Evolutionary conservation across 2,888 invertebrate genomes (phyloP), one percentile per base, ranked within the genome.

Genomic region (Lithosia quadra): DNA sequence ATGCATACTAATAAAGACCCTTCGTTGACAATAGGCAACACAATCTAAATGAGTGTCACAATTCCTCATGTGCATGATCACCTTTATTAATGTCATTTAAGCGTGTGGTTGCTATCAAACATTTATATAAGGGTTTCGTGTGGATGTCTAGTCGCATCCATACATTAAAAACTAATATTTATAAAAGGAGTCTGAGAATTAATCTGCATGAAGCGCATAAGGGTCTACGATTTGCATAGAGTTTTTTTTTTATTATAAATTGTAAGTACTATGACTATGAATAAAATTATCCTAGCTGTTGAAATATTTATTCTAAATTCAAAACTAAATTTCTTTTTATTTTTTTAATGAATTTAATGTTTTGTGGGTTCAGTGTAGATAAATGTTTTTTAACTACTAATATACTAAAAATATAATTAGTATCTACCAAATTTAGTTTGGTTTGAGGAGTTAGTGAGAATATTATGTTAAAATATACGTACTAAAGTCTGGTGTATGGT

Each of bases 1-100:
- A 79, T 82, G 88, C 83, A 87, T 87, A 87, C 84, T 80, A 85
- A 87, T 83, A 65, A 64, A 75, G 69, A 75, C 80, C 79, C 79
- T 80, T 70, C 64, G 62, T 67, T 75, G 70, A 85, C 85, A 84
- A 83, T 84, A 76, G 79, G 75, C 69, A 57, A 39, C 60, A 67
- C 79, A 75, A 83, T 84, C 77, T 80, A 78, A 84, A 86, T 84
- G 80, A 83, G 71, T 71, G 75, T 73, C 85, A 80, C 79, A 80
- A 74, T 81, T 61, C 76, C 60, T 66, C 69, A 55, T 7, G 79
- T 72, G 82, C 81, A 77, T 75, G 76, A 69, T 71, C 67, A 70
- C 82, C 84, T 80, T 81, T 75, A 83, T 72, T 80, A 80, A 80
- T 79, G 72, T 71, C 65, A 74, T 75, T 63, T 72, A 69, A 65